These are phyloP conservation scores for Sclerurus mexicanus DNA, from an alignment of 2,113 vertebrate species.

Conservation along the genomic window DNA sequence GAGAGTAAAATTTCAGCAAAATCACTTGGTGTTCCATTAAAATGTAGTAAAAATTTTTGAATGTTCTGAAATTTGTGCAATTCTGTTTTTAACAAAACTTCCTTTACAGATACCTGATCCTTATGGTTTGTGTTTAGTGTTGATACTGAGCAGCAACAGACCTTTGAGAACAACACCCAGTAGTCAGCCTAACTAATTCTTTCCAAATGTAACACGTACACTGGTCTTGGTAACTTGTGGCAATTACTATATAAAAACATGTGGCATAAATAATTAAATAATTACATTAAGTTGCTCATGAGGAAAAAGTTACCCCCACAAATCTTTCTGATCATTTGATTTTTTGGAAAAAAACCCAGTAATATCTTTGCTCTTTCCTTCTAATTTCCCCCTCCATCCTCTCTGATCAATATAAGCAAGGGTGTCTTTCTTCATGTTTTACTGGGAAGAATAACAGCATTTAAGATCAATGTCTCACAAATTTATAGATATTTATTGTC, in stretches of 20 bases:
- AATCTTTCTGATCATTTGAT: neutral
- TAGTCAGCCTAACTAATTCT: neutral
- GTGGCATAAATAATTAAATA: neutral
- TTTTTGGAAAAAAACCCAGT: neutral
- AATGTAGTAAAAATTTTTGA: neutral
- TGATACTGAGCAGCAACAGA: neutral
- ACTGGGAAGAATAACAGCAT: neutral
- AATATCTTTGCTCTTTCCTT: neutral
- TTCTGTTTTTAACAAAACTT: neutral
- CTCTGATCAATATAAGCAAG: neutral
- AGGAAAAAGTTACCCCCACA: neutral
- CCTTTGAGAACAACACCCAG: neutral
- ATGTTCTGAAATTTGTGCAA: neutral
- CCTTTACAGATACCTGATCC: neutral
- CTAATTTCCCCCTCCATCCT: neutral
- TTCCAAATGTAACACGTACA: neutral
- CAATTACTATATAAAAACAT: neutral
- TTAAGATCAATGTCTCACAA: neutral
- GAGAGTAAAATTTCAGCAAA: neutral
- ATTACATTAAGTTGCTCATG: neutral
- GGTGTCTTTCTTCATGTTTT: neutral
- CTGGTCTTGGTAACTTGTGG: neutral
- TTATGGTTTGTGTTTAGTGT: neutral
- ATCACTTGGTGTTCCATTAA: neutral
- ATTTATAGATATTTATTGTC: neutral